Conservation (phyloP, 1,140 invertebrate genomes). For the Amyelois transitella region DNA sequence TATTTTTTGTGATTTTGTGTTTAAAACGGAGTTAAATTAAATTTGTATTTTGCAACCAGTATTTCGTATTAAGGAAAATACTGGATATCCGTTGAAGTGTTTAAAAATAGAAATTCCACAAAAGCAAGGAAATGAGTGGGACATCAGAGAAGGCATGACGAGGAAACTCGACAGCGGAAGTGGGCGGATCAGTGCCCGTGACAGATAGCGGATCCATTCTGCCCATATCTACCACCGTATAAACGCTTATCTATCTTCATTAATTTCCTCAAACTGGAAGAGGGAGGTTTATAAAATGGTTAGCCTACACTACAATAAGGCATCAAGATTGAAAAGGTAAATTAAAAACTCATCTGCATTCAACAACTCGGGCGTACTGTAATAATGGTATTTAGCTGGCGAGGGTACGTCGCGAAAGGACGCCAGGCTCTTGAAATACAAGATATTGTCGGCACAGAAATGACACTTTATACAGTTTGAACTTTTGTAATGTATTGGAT, state of each 20-base stretch:
- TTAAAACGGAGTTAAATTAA: too few relatives aligned
- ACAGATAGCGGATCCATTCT: background rate
- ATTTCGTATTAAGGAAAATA: too few relatives aligned
- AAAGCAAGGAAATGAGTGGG: background rate
- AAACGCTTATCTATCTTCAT: background rate
- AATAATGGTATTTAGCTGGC: slow-evolving; percentile 38
- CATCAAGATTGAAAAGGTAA: slow-evolving; percentile 6
- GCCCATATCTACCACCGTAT: background rate
- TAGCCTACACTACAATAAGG: background rate
- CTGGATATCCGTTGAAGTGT: background rate
- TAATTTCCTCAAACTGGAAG: background rate
- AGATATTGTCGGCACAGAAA: background rate
- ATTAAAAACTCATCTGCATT: slow-evolving; percentile 20
- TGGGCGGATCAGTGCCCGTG: background rate
- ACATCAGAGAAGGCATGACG: background rate
- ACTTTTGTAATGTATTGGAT: too few relatives aligned
- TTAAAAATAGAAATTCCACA: background rate
- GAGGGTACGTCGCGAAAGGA: slow-evolving; percentile 26
- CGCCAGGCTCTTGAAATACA: slow-evolving; percentile 19
- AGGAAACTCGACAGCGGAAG: background rate
- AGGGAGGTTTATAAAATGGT: slow-evolving; percentile 1
- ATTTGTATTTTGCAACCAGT: too few relatives aligned
- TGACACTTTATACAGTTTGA: too few relatives aligned
- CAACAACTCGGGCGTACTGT: slow-evolving; percentile 16
- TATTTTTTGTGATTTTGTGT: too few relatives aligned